Percentiles rank a stretch among this genome's conserved stretches.
These are phyloP conservation scores for Enteromius paludinosus DNA, from an alignment of 2,797 vertebrate species.

Conservation along the genomic window DNA sequence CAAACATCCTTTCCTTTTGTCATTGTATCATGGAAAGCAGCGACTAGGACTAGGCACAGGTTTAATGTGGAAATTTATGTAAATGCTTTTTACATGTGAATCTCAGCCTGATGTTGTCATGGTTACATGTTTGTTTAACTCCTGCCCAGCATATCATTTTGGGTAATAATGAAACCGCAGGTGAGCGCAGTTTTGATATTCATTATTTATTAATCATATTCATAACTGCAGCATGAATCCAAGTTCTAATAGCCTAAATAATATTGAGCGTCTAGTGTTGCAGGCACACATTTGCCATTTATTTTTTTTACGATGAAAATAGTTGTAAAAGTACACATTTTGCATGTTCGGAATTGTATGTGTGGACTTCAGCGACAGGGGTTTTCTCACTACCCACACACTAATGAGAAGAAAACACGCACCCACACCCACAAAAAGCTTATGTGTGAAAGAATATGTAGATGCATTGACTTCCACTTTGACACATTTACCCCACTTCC, in stretches of 20 bases:
- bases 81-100: conserved; percentile 32
- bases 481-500: background rate
- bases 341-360: background rate
- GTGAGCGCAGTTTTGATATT: background rate
- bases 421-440: background rate
- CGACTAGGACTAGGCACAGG: background rate
- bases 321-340: background rate
- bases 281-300: background rate
- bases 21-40: background rate
- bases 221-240: no score
- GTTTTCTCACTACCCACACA: background rate
- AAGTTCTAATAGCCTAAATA: background rate
- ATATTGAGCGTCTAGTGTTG: background rate
- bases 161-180: background rate
- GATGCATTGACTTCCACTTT: background rate
- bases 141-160: background rate
- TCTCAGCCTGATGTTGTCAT: conserved; percentile 18
- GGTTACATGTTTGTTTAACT: conserved; percentile 31
- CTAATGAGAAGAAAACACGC: background rate
- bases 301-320: background rate
- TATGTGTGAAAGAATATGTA: background rate
- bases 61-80: conserved; percentile 40
- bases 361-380: background rate
- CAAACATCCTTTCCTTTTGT: background rate
- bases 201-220: no score